These are phyloP conservation scores for Serripes groenlandicus DNA, from an alignment of 2,888 invertebrate genomes.

Conservation along the genomic window DNA sequence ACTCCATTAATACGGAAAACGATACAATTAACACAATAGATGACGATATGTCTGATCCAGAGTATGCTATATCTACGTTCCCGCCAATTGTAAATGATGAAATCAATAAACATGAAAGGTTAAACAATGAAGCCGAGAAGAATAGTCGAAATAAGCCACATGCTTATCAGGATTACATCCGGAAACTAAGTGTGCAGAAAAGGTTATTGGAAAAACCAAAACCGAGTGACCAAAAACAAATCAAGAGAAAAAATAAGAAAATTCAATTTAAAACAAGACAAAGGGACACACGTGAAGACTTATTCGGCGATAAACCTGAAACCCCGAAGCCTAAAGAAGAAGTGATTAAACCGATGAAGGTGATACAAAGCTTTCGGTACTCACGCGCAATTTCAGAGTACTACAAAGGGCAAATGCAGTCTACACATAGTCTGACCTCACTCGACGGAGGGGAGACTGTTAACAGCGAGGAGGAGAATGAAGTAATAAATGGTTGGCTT, in stretches of 20 bases:
- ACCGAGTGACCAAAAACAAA: conserved; percentile 28
- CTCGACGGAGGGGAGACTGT: background rate
- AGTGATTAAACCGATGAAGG: conserved; percentile 26
- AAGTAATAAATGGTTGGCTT: conserved; percentile 57
- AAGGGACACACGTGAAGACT: conserved; percentile 40
- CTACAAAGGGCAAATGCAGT: conserved; percentile 37
- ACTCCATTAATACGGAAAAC: background rate
- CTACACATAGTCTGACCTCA: conserved; percentile 11
- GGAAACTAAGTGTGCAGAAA: conserved; percentile 41
- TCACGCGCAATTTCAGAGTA: conserved; percentile 60
- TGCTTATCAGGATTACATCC: conserved; percentile 41
- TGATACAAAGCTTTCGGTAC: conserved; percentile 59
- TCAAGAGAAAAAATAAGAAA: conserved; percentile 39
- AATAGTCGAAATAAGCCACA: conserved; percentile 28
- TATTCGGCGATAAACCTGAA: conserved; percentile 28
- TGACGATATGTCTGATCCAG: background rate
- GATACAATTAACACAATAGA: background rate
- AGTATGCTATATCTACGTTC: conserved; percentile 37
- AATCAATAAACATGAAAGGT: conserved; percentile 45
- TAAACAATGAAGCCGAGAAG: conserved; percentile 59
- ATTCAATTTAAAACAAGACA: conserved; percentile 22
- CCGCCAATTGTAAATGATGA: conserved; percentile 55
- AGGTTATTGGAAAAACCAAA: conserved; percentile 22
- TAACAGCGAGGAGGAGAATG: conserved; percentile 22
- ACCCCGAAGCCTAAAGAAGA: conserved; percentile 36